A percentile compares a stretch with the other conserved stretches of the same genome.
phyloP scores from a whole-genome alignment of 2,113 vertebrate genomes.

The Sander lucioperca region DNA sequence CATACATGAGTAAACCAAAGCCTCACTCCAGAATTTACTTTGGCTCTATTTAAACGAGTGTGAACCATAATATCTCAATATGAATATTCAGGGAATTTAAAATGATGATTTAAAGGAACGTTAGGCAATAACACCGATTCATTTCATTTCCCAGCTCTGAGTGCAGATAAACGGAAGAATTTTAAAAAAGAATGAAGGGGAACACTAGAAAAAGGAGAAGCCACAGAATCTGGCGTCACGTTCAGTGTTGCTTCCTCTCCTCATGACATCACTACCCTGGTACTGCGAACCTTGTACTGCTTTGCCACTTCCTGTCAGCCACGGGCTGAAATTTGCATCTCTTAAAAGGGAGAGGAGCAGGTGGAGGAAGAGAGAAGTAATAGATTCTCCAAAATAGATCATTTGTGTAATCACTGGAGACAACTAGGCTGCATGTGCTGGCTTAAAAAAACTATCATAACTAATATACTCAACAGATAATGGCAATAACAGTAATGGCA shows the following conservation, averaged over 20 bases:
- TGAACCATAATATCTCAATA: not conserved
- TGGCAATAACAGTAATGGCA: not conserved
- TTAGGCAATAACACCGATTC: not conserved
- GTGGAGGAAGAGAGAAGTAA: constrained; percentile 10
- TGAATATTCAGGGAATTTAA: not conserved
- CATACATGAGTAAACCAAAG: constrained; percentile 26
- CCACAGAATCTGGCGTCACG: constrained; percentile 54
- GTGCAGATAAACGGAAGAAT: constrained; percentile 31
- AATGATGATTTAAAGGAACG: not conserved
- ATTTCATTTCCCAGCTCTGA: constrained; percentile 33
- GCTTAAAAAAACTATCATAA: not conserved
- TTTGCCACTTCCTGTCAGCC: constrained; percentile 69
- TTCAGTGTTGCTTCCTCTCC: constrained; percentile 57
- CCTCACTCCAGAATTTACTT: constrained; percentile 26
- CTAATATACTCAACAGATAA: not conserved
- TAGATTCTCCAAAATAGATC: not conserved
- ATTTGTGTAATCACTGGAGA: not conserved
- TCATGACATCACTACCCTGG: constrained; percentile 50
- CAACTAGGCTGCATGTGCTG: not conserved
- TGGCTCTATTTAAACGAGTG: constrained; percentile 2
- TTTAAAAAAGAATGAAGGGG: constrained; percentile 18
- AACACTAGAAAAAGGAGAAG: constrained; percentile 65
- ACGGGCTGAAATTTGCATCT: constrained; percentile 43
- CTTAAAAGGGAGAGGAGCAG: constrained; percentile 19
- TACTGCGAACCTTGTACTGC: constrained; percentile 30